Percentiles rank a stretch among this genome's conserved stretches.
These are phyloP conservation scores for Pelecanus crispus DNA, from an alignment of 2,113 vertebrate genomes.

Conservation along the genomic window DNA sequence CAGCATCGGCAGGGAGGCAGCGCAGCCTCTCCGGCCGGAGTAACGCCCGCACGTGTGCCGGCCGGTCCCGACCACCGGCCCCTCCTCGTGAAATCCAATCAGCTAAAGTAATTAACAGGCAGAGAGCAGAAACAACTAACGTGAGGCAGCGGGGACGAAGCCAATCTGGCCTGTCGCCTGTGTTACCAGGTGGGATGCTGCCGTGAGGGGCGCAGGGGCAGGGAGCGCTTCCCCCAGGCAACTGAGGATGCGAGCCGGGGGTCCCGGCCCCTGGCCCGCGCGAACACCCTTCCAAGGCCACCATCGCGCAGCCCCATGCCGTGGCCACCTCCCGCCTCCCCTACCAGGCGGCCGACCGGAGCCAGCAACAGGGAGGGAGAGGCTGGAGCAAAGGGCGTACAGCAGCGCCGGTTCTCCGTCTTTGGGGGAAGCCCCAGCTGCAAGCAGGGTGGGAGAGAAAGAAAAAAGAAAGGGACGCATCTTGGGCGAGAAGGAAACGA, in stretches of 20 bases:
- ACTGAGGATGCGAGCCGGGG: neutral
- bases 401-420: rapidly evolving
- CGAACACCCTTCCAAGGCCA: neutral
- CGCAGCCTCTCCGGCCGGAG: neutral
- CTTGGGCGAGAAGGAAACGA: rapidly evolving
- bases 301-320: rapidly evolving
- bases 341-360: neutral
- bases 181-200: neutral
- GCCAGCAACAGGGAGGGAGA: neutral
- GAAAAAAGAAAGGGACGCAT: neutral
- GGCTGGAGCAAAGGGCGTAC: neutral
- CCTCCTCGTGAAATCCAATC: neutral
- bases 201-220: neutral
- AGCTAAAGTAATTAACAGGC: neutral
- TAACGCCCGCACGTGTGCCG: rapidly evolving
- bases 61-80: neutral
- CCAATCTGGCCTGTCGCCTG: too few relatives aligned
- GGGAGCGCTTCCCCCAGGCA: neutral
- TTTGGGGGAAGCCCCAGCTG: neutral
- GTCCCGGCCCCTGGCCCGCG: rapidly evolving
- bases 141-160: neutral
- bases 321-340: neutral
- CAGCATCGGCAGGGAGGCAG: neutral
- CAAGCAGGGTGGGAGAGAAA: neutral
- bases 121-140: neutral